Evolutionary conservation across 2,113 vertebrate species (phyloP).

Genomic region (Vimba vimba): DNA sequence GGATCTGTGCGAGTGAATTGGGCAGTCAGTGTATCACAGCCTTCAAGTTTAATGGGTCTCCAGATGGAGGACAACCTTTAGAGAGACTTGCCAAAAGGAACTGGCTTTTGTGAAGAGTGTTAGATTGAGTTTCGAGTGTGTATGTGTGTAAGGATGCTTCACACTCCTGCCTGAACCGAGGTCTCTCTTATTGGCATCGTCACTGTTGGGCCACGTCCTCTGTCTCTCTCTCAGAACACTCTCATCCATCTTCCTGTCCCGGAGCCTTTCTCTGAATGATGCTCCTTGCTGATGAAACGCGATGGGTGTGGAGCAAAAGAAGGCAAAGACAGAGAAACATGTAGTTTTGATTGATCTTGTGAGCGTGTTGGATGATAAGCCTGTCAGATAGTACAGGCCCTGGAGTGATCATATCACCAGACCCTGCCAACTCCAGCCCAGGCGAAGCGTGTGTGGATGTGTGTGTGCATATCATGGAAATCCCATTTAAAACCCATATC

Average conservation of each 20-base stretch:
- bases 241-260: conserved; percentile 49
- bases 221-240: conserved; percentile 42
- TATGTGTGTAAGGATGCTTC: conserved; percentile 33
- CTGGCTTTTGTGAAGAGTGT: conserved; percentile 28
- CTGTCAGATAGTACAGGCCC: conserved; percentile 40
- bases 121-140: conserved; percentile 21
- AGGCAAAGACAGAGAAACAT: not conserved
- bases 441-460: not conserved
- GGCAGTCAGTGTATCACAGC: conserved; percentile 17
- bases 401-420: conserved; percentile 2
- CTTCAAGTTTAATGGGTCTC: conserved; percentile 36
- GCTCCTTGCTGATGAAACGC: conserved; percentile 30
- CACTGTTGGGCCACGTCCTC: conserved; percentile 57
- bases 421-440: not conserved
- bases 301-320: conserved; percentile 33
- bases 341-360: conserved; percentile 50
- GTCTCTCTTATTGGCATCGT: conserved; percentile 63
- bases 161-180: conserved; percentile 56
- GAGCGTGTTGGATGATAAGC: conserved; percentile 44
- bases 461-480: conserved; percentile 27
- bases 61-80: conserved; percentile 42
- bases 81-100: conserved; percentile 20
- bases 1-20: conserved; percentile 3
- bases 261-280: conserved; percentile 26
- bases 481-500: conserved; percentile 37